These are phyloP conservation scores for Lissocephala sabroskyi DNA, from an alignment of 2,888 invertebrate species.

Conservation along the genomic window DNA sequence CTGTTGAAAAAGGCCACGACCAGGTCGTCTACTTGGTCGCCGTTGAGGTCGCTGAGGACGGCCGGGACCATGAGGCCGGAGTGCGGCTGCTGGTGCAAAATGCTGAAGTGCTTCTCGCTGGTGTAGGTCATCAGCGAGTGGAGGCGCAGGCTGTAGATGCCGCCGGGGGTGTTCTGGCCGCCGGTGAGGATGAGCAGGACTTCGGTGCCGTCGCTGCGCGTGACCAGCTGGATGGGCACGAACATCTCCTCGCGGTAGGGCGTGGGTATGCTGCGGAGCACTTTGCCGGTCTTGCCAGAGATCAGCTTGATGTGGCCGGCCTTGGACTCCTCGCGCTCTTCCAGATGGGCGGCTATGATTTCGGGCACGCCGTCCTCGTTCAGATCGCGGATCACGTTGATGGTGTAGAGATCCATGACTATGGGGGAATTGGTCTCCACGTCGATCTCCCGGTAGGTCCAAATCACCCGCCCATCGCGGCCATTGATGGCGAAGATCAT, in stretches of 20 bases:
- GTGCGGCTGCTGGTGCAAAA: conserved; percentile 75
- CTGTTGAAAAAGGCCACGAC: conserved; percentile 82
- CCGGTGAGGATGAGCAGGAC: conserved; percentile 82
- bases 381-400: conserved; percentile 80
- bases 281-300: conserved; percentile 80
- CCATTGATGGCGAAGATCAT: conserved; percentile 79
- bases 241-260: conserved; percentile 81
- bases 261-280: conserved; percentile 77
- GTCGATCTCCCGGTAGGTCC: conserved; percentile 74
- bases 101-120: conserved; percentile 73
- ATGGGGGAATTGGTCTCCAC: conserved; percentile 73
- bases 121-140: conserved; percentile 74
- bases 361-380: conserved; percentile 81
- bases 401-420: conserved; percentile 78
- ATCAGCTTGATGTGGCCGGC: conserved; percentile 80
- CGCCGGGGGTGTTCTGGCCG: conserved; percentile 81
- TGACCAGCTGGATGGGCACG: conserved; percentile 80
- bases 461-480: conserved; percentile 78
- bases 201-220: conserved; percentile 77
- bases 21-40: conserved; percentile 81
- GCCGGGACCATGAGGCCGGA: conserved; percentile 81
- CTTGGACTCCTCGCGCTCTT: conserved; percentile 73
- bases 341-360: conserved; percentile 80
- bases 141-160: conserved; percentile 79
- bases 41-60: conserved; percentile 81